These are phyloP conservation scores for Hyperopisus bebe DNA, from an alignment of 2,113 vertebrate species.

Conservation along the genomic window DNA sequence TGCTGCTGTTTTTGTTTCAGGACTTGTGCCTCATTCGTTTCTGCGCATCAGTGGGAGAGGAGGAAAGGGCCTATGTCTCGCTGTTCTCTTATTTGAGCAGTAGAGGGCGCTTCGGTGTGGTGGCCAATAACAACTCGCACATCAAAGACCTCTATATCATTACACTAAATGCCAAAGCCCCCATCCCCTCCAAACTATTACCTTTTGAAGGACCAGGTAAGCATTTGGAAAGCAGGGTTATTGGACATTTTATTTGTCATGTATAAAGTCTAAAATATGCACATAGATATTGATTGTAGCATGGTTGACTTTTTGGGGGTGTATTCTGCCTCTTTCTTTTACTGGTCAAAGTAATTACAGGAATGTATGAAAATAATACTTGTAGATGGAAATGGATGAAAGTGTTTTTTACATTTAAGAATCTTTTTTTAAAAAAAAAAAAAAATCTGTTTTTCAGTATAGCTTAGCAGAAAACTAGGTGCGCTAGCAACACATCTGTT, in stretches of 20 bases:
- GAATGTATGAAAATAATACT: not conserved
- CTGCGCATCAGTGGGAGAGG: slow-evolving; percentile 90
- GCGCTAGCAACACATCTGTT: not conserved
- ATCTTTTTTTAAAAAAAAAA: no score
- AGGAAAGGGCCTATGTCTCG: slow-evolving; percentile 93
- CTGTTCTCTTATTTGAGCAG: slow-evolving; percentile 98
- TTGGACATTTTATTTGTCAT: not conserved
- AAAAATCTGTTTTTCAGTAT: not conserved
- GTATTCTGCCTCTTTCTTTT: not conserved
- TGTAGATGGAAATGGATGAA: not conserved
- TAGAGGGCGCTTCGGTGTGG: slow-evolving; percentile 90
- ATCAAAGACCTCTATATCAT: slow-evolving; percentile 97
- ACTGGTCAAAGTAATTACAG: not conserved
- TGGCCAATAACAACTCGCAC: slow-evolving; percentile 82
- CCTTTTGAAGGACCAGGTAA: slow-evolving; percentile 96
- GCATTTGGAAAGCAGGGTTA: slow-evolving; percentile 29
- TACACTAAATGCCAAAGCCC: slow-evolving; percentile 81
- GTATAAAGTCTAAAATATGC: not conserved
- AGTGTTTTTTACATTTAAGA: not conserved
- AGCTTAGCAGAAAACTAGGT: not conserved
- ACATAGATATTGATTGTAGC: not conserved
- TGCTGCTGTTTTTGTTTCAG: slow-evolving; percentile 53
- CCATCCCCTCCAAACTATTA: slow-evolving; percentile 83
- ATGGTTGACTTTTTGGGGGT: not conserved
- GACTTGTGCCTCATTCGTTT: slow-evolving; percentile 93